These are phyloP conservation scores for Mungos mungo DNA, from an alignment of 2,113 vertebrate species.

Conservation along the genomic window DNA sequence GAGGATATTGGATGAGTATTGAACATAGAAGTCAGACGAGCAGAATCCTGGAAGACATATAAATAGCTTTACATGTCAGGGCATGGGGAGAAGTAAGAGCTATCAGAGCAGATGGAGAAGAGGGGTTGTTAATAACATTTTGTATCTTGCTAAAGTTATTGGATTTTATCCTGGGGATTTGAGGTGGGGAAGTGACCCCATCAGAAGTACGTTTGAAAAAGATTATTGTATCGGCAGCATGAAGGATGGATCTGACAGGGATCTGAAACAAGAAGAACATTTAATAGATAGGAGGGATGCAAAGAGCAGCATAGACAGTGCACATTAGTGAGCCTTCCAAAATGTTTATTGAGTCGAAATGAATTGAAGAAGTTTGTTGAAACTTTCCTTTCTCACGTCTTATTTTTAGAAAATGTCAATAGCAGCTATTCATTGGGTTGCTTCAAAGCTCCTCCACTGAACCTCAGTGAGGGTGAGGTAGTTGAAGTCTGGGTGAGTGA, in stretches of 20 bases:
- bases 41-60: background rate
- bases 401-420: constrained; percentile 79
- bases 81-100: background rate
- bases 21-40: background rate
- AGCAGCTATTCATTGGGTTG: constrained; percentile 56
- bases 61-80: constrained; percentile 49
- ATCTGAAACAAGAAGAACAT: constrained; percentile 53
- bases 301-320: constrained; percentile 55
- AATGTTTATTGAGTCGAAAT: constrained; percentile 72
- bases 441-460: constrained; percentile 63
- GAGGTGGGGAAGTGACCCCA: constrained; percentile 51
- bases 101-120: background rate
- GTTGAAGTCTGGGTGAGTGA: constrained; percentile 69
- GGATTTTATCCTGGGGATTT: constrained; percentile 49
- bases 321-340: constrained; percentile 65
- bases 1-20: background rate
- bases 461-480: constrained; percentile 55
- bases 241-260: constrained; percentile 38
- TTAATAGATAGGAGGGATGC: constrained; percentile 63
- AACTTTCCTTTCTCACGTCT: constrained; percentile 56
- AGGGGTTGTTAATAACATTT: constrained; percentile 57
- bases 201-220: constrained; percentile 41
- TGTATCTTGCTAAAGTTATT: constrained; percentile 27
- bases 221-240: background rate
- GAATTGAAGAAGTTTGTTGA: constrained; percentile 71